Evolutionary conservation across 37 sponge, comb jelly and placozoan species (phyloP).

Genomic region (Halichondria panicea): DNA sequence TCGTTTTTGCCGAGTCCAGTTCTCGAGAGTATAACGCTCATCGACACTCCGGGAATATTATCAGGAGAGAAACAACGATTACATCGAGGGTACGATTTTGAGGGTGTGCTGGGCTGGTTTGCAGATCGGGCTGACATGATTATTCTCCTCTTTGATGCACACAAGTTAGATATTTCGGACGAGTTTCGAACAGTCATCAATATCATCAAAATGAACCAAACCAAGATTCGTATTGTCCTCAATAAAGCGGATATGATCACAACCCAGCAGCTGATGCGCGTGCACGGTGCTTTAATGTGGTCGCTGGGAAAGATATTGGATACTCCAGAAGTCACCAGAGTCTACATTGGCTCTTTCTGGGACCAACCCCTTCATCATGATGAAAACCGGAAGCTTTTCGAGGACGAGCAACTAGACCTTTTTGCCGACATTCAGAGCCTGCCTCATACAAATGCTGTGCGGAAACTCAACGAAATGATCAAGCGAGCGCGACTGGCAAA

Average conservation of each 20-base stretch:
- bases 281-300: slow-evolving; percentile 99
- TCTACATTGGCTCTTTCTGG: slow-evolving; percentile 98
- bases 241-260: slow-evolving; percentile 96
- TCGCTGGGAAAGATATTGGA: slow-evolving; percentile 94
- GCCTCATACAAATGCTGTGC: slow-evolving; percentile 83
- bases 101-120: slow-evolving; percentile 96
- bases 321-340: slow-evolving; percentile 95
- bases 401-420: slow-evolving; percentile 96
- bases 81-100: slow-evolving; percentile 95
- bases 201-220: slow-evolving; percentile 79
- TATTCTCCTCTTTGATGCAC: slow-evolving; percentile 97
- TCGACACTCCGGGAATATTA: slow-evolving; percentile 97
- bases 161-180: slow-evolving; percentile 98
- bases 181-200: slow-evolving; percentile 94
- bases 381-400: slow-evolving; percentile 85
- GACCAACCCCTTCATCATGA: slow-evolving; percentile 80
- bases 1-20: slow-evolving; percentile 81
- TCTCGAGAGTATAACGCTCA: slow-evolving; percentile 86
- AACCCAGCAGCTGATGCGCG: slow-evolving; percentile 98
- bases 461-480: slow-evolving; percentile 95
- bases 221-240: slow-evolving; percentile 93
- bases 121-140: slow-evolving; percentile 95
- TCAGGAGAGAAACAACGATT: slow-evolving; percentile 97
- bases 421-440: slow-evolving; percentile 92
- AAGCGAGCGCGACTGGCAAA: slow-evolving; percentile 93